Conservation (phyloP, 1,140 invertebrate species). For the Matsumurasca onukii region DNA sequence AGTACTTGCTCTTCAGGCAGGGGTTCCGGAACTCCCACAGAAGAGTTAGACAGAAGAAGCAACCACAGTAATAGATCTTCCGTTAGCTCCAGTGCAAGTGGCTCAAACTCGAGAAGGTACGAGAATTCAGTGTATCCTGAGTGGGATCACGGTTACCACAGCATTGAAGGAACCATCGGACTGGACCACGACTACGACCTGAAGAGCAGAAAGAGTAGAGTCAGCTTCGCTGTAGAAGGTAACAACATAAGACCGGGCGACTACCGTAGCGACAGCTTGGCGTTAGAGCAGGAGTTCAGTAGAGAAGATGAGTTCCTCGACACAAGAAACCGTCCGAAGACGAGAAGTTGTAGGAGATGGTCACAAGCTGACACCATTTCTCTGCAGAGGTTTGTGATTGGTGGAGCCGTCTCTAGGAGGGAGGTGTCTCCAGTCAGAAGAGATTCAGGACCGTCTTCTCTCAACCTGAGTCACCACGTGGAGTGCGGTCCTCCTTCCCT, state of each 20-base stretch:
- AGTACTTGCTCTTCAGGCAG: conserved; percentile 38
- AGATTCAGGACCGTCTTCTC: conserved; percentile 32
- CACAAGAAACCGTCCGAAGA: conserved; percentile 39
- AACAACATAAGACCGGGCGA: background rate
- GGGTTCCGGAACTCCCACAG: conserved; percentile 39
- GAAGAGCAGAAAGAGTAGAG: conserved; percentile 3
- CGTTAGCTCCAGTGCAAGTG: conserved; percentile 6
- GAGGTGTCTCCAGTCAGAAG: conserved; percentile 44
- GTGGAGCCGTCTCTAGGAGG: conserved; percentile 12
- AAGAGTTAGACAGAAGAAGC: conserved; percentile 33
- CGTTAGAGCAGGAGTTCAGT: background rate
- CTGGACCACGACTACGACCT: conserved; percentile 25
- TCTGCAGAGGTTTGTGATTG: conserved; percentile 32
- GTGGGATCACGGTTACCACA: conserved; percentile 41
- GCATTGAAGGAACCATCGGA: conserved; percentile 35
- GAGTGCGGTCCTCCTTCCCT: conserved; percentile 32
- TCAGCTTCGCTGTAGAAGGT: conserved; percentile 18
- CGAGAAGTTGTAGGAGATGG: conserved; percentile 42
- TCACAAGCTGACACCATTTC: conserved; percentile 38
- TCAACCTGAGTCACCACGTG: conserved; percentile 9
- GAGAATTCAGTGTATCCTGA: conserved; percentile 20
- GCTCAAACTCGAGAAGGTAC: background rate
- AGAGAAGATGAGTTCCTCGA: conserved; percentile 9
- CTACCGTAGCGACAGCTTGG: background rate
- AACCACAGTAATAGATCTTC: conserved; percentile 21